Percentiles rank a stretch among this genome's conserved stretches.
These are phyloP conservation scores for Hyposoter didymator DNA, from an alignment of 2,888 invertebrate species.

Conservation along the genomic window DNA sequence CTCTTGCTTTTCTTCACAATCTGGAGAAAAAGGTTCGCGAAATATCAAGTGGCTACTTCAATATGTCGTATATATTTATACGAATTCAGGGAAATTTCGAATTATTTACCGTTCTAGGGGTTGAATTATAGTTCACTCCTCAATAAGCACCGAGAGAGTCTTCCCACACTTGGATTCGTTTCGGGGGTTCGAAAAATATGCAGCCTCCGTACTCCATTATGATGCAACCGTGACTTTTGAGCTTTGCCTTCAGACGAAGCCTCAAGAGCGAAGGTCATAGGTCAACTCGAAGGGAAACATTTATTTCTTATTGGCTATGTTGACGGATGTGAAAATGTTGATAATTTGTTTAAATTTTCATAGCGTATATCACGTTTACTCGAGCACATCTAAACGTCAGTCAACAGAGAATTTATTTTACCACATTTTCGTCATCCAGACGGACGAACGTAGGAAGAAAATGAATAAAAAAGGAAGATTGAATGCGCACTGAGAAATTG, in stretches of 20 bases:
- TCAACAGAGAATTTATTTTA: background rate
- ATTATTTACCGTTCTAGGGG: background rate
- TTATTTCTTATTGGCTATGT: background rate
- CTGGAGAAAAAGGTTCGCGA: constrained; percentile 17
- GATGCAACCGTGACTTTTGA: constrained; percentile 2
- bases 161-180: background rate
- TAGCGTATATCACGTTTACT: background rate
- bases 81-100: background rate
- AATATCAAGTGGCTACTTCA: constrained; percentile 22
- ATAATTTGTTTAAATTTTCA: background rate
- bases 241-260: background rate
- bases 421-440: background rate
- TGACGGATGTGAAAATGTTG: background rate
- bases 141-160: background rate
- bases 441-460: background rate
- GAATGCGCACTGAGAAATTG: background rate
- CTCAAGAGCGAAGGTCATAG: constrained; percentile 9
- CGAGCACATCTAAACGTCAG: background rate
- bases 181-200: background rate
- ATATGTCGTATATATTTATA: background rate
- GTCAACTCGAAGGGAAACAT: background rate
- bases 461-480: background rate
- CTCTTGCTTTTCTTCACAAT: background rate
- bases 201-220: background rate
- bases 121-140: background rate